Conservation (phyloP, 2,888 invertebrate species). For the Andrena fulva region DNA sequence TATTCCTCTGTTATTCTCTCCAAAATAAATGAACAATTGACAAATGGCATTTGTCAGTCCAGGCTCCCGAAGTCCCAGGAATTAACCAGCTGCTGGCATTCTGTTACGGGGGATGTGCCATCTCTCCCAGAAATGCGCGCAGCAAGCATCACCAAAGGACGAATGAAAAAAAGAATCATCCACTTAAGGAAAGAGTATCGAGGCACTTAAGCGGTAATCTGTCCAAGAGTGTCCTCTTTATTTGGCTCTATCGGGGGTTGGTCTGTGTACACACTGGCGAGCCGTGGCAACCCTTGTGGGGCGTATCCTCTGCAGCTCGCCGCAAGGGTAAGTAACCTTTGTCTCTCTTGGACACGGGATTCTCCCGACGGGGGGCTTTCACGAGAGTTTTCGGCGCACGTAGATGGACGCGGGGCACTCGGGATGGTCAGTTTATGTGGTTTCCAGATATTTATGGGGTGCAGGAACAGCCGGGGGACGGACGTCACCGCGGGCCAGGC, state of each 20-base stretch:
- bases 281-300: slow-evolving; percentile 60
- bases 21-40: too few relatives aligned
- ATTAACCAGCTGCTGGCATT: background rate
- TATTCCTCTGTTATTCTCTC: background rate
- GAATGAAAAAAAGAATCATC: slow-evolving; percentile 54
- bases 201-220: slow-evolving; percentile 75
- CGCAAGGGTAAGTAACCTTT: slow-evolving; percentile 69
- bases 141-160: background rate
- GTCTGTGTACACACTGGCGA: slow-evolving; percentile 61
- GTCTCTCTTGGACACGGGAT: slow-evolving; percentile 52
- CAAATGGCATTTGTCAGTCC: background rate
- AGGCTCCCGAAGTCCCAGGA: background rate
- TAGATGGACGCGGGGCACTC: slow-evolving; percentile 59
- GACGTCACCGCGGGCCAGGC: slow-evolving; percentile 24
- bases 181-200: slow-evolving; percentile 72
- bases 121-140: background rate
- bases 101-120: slow-evolving; percentile 1
- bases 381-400: slow-evolving; percentile 47
- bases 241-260: slow-evolving; percentile 61
- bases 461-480: slow-evolving; percentile 43
- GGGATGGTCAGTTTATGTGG: slow-evolving; percentile 76
- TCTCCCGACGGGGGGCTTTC: slow-evolving; percentile 54
- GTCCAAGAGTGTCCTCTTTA: slow-evolving; percentile 69
- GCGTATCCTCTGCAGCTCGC: slow-evolving; percentile 67
- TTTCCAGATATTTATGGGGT: slow-evolving; percentile 74